phyloP scores from a whole-genome alignment of 1,140 invertebrate genomes.

The Lucilia cuprina region DNA sequence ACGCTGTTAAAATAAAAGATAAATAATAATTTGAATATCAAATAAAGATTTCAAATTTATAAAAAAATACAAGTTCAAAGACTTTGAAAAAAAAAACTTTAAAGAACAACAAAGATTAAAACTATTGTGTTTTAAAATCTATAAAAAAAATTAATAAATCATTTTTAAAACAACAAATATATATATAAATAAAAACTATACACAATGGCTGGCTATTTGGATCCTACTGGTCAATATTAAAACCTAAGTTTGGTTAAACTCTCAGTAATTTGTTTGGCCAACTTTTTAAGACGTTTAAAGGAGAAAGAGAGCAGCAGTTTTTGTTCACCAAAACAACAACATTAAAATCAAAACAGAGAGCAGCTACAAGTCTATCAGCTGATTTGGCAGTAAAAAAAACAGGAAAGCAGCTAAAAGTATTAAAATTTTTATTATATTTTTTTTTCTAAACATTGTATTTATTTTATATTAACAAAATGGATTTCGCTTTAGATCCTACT shows the following conservation, averaged over 20 bases:
- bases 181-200: slow-evolving; percentile 20
- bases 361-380: slow-evolving; percentile 1
- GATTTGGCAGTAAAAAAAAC: background rate
- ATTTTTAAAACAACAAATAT: slow-evolving; percentile 42
- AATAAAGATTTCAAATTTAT: background rate
- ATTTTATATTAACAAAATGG: slow-evolving; percentile 43
- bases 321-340: background rate
- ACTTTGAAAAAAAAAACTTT: slow-evolving; percentile 1
- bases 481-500: slow-evolving; percentile 54
- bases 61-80: slow-evolving; percentile 23
- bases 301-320: slow-evolving; percentile 21
- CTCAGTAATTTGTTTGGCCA: background rate
- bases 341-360: slow-evolving; percentile 19
- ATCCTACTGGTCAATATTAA: slow-evolving; percentile 52
- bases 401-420: background rate
- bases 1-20: background rate
- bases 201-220: slow-evolving; percentile 52
- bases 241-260: background rate
- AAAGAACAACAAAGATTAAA: background rate
- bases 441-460: background rate
- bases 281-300: slow-evolving; percentile 3
- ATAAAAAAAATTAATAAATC: background rate
- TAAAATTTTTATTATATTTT: background rate
- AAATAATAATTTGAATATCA: slow-evolving; percentile 1
- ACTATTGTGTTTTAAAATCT: slow-evolving; percentile 11